phyloP scores from a whole-genome alignment of 2,888 invertebrate species.

The Crossocerus cetratus region DNA sequence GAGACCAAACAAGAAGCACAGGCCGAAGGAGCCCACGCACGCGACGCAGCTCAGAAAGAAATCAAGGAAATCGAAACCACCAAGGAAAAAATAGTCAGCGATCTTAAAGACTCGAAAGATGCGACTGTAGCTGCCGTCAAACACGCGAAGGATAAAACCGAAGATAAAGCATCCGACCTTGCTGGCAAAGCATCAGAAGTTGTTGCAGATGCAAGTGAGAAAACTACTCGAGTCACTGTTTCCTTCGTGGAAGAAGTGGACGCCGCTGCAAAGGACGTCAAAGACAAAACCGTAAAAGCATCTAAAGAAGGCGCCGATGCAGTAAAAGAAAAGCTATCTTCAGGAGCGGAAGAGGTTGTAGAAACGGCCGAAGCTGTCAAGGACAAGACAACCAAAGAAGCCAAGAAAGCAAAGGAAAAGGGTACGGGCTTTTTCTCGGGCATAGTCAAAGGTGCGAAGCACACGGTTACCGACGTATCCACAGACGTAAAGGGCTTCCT shows the following conservation, averaged over 20 bases:
- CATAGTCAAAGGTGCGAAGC: conserved; percentile 34
- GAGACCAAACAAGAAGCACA: conserved; percentile 56
- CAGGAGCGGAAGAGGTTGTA: conserved; percentile 71
- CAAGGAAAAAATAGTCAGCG: conserved; percentile 29
- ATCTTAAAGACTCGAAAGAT: conserved; percentile 27
- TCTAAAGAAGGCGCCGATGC: conserved; percentile 47
- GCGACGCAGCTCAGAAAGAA: conserved; percentile 39
- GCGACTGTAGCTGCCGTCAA: conserved; percentile 22
- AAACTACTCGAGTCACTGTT: conserved; percentile 71
- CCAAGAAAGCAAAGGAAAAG: conserved; percentile 69
- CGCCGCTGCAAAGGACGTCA: conserved; percentile 33
- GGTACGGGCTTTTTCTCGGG: conserved; percentile 17
- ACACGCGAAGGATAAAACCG: conserved; percentile 41
- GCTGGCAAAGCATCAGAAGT: background rate
- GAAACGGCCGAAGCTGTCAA: conserved; percentile 74
- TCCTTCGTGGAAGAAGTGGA: background rate
- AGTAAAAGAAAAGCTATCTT: conserved; percentile 22
- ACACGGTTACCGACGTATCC: conserved; percentile 74
- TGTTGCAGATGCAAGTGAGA: conserved; percentile 60
- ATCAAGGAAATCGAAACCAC: conserved; percentile 26
- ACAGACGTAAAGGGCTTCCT: conserved; percentile 68
- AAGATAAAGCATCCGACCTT: conserved; percentile 28
- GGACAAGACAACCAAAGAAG: conserved; percentile 78
- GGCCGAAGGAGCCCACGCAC: conserved; percentile 47
- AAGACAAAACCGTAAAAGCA: conserved; percentile 76